Base-by-base conservation (phyloP, 2,113 vertebrate species). In the Podarcis muralis region DNA sequence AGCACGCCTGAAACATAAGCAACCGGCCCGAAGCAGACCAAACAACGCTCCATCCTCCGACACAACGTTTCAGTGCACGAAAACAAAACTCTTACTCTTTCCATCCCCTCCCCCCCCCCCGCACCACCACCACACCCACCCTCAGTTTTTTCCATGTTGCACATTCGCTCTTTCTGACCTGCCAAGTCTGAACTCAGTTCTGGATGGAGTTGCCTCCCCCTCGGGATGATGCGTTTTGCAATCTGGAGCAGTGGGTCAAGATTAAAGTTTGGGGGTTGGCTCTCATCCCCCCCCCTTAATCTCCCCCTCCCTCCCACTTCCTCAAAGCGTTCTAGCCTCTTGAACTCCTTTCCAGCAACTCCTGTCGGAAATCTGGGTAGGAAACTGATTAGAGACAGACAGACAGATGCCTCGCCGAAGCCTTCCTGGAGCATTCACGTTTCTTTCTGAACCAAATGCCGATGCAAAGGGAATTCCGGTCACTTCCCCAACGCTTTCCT, bases 161-260 rank as follows among this genome's bases (percentile, higher is more conserved):
- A 53, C 48, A 32, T 66, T 69, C 32, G 72, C 48, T 22, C 53
- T 62, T 32, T 15, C 81, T 69, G 1, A 5, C 65, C 57, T 27
- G 80, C 92, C 90, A 91, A 83, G 48, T 32, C 72, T 92, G 76
- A 12, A 87, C 92, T 89, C 87, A 77, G 62, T 12, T 76, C 32
- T 76, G 85, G 71, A 48, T 59, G 35, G 85, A 92, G 68, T 25
- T 6, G 59, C 69, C 11, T 27, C 35, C 2, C n/a, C 20, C 25
- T 85, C 27, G 81, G 48, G 87, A 85, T 15, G 89, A 89, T 16
- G 72, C 57, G 80, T 93, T 94, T 91, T 92, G 91, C 94, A 94
- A 92, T 18, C 87, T 83, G 5, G 86, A 87, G 89, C 88, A 35
- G 35, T 30, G 37, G 87, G 87, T 88, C 87, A 88, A 13, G n/a